Conservation (phyloP, 2,113 vertebrate genomes). For the Larimichthys polyactis region DNA sequence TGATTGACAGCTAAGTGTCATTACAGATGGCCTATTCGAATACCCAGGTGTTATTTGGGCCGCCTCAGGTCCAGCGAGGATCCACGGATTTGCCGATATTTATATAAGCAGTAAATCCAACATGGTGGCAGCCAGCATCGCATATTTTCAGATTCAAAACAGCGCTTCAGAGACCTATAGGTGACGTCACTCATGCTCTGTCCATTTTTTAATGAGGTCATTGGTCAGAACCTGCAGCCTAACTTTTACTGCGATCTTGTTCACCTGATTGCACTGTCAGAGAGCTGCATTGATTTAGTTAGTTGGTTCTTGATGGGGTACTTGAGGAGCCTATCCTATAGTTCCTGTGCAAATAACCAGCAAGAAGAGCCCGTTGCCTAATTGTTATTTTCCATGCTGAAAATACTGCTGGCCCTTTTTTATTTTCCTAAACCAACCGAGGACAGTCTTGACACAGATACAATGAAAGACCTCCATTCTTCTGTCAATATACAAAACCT, state of each 20-base stretch:
- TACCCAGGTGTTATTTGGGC: no score
- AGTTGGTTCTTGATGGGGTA: neutral
- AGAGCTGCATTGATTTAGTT: neutral
- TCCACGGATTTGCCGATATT: no score
- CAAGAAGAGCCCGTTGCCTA: neutral
- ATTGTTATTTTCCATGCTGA: neutral
- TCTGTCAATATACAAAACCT: constrained; percentile 16
- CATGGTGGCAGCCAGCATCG: no score
- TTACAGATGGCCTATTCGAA: no score
- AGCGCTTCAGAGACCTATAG: no score
- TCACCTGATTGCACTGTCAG: neutral
- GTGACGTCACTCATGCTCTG: no score
- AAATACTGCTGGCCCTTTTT: neutral
- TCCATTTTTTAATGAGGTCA: no score
- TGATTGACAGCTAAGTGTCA: no score
- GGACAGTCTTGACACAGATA: constrained; percentile 2
- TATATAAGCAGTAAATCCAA: no score
- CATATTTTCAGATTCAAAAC: no score
- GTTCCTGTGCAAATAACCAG: neutral
- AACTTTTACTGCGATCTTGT: neutral
- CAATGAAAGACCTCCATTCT: constrained; percentile 15
- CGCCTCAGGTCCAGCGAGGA: no score
- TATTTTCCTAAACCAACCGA: neutral
- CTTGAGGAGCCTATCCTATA: neutral
- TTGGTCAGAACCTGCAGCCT: neutral